Percentiles rank a stretch among this genome's conserved stretches.
Evolutionary conservation across 2,113 vertebrate species (phyloP).

Genomic region (Serinus canaria): DNA sequence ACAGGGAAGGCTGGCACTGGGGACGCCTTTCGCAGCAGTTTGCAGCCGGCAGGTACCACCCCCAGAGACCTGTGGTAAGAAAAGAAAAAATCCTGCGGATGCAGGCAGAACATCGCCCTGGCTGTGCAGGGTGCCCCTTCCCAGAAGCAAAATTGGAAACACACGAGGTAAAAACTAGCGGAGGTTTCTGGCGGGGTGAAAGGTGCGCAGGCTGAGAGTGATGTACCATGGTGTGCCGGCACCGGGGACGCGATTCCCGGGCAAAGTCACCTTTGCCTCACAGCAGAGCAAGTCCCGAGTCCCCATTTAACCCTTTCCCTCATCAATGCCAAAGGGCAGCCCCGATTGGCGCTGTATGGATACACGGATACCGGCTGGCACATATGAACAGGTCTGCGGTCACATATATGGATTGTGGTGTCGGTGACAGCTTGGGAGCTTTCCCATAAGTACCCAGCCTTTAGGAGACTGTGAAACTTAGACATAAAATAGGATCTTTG

Average conservation of each 20-base stretch:
- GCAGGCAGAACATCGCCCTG: neutral
- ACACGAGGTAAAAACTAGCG: accelerated
- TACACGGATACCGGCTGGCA: neutral
- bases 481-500: neutral
- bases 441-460: conserved; percentile 42
- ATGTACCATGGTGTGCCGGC: neutral
- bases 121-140: neutral
- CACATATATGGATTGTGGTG: neutral
- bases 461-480: conserved; percentile 21
- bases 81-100: neutral
- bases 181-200: neutral
- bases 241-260: neutral
- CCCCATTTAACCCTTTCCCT: neutral
- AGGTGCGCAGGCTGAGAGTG: neutral
- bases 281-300: neutral
- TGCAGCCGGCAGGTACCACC: neutral
- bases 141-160: neutral
- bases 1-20: accelerated
- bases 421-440: conserved; percentile 24
- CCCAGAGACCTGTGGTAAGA: neutral
- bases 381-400: neutral
- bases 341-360: accelerated
- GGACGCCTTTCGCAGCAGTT: neutral
- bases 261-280: too few relatives aligned
- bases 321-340: accelerated